phyloP scores from a whole-genome alignment of 2,888 invertebrate genomes.

The Cephus spinipes region DNA sequence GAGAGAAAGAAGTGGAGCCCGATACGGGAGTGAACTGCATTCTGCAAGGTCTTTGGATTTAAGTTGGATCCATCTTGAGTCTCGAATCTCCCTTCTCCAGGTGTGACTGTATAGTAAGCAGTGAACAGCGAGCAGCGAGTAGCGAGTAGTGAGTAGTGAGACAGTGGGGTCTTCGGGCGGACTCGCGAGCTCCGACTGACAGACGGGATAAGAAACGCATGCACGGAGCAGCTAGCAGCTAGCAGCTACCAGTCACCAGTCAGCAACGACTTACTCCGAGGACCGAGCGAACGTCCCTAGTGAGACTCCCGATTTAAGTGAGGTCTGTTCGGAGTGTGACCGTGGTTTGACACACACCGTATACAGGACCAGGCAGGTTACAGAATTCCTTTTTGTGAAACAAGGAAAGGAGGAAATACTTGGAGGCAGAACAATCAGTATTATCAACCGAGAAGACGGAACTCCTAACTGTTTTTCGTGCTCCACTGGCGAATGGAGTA shows the following conservation, averaged over 20 bases:
- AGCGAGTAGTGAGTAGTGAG: neutral
- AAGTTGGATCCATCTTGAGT: neutral
- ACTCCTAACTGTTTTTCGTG: neutral
- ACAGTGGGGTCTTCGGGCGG: constrained; percentile 4
- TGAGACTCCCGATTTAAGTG: neutral
- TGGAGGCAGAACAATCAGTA: neutral
- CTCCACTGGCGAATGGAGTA: neutral
- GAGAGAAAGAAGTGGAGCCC: neutral
- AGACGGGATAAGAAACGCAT: constrained; percentile 62
- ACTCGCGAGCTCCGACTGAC: constrained; percentile 22
- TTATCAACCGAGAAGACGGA: neutral
- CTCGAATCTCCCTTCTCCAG: neutral
- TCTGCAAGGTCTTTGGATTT: neutral
- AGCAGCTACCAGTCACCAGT: constrained; percentile 50
- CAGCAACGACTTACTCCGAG: constrained; percentile 20
- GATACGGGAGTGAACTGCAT: neutral
- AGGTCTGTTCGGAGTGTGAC: neutral
- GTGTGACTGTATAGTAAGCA: neutral
- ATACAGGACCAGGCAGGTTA: neutral
- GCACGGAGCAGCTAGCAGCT: constrained; percentile 55
- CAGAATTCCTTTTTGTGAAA: neutral
- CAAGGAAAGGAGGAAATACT: neutral
- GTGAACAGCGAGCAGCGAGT: neutral
- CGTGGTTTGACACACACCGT: neutral
- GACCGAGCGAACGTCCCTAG: neutral